Base-by-base conservation (phyloP, 2,113 vertebrate species). In the Vidua chalybeata region DNA sequence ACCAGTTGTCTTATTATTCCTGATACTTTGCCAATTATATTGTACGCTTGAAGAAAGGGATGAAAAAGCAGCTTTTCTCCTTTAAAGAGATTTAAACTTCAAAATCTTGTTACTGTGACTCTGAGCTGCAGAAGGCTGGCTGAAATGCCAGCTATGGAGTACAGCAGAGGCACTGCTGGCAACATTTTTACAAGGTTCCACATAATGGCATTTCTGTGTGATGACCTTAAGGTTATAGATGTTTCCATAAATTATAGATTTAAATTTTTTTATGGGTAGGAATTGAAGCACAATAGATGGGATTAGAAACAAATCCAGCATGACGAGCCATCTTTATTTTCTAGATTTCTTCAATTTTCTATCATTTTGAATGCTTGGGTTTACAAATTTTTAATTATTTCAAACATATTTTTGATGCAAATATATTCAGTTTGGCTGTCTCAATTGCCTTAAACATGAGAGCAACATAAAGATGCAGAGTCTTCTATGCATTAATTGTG, bases 11-110 rank as follows among this genome's bases (percentile, higher is more conserved):
- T 97, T 97, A 87, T 97, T 97, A 95, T 97, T 97, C 96, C 96
- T 98, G 97, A 97, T 92, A 93, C 94, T 96, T 96, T 97, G 97
- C 97, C 97, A 98, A 85, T 97, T 97, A 97, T 96, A 97, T 94
- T 98, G 97, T 97, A 88, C 2, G 24, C 94, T 97, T 95, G 93
- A 95, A 62, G 45, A 97, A 96, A 89, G 91, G 89, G 85, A 89
- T 97, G 75, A 96, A 97, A 97, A 93, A 98, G 81, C 86, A 95
- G 94, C 90, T 97, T 97, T 95, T 95, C 90, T 97, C 79, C 84
- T 97, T 92, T 94, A 81, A 93, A 96, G 92, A 87, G 90, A 64
- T 90, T 95, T 92, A 88, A 86, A 86, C 83, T 93, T 84, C 89
- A 87, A 67, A 91, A 79, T 87, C 87, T 94, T 96, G 79, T 91